A percentile compares a stretch with the other conserved stretches of the same genome.
phyloP scores from a whole-genome alignment of 2,888 invertebrate species.

The Leucozona laternaria region DNA sequence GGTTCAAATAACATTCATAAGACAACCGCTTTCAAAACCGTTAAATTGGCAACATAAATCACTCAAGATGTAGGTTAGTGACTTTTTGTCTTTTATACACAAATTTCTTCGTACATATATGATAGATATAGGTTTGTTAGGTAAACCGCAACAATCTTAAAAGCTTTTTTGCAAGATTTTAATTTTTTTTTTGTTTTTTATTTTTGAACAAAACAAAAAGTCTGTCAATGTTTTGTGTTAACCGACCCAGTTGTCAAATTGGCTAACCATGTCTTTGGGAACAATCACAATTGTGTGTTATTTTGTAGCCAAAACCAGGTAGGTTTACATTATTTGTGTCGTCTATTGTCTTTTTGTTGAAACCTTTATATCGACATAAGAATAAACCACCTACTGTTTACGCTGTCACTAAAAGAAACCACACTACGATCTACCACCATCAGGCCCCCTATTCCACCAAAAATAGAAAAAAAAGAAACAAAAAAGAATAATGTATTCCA shows the following conservation, averaged over 20 bases:
- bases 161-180: constrained; percentile 9
- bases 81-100: constrained; percentile 24
- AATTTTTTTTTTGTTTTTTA: not conserved
- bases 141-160: constrained; percentile 19
- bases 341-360: constrained; percentile 15
- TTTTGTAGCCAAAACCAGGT: not conserved
- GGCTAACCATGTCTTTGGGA: constrained; percentile 14
- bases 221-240: constrained; percentile 10
- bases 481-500: constrained; percentile 42
- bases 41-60: constrained; percentile 39
- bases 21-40: constrained; percentile 11
- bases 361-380: constrained; percentile 26
- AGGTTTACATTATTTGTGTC: not conserved
- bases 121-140: not conserved
- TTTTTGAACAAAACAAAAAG: constrained; percentile 17
- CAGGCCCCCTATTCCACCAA: not conserved
- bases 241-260: constrained; percentile 23
- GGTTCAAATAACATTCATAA: constrained; percentile 20
- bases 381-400: constrained; percentile 31
- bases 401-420: constrained; percentile 10
- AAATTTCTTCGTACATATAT: not conserved
- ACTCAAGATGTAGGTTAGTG: constrained; percentile 39
- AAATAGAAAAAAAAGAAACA: not conserved
- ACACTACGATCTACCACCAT: not conserved
- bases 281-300: constrained; percentile 17